A percentile compares a stretch with the other conserved stretches of the same genome.
Evolutionary conservation across 2,113 vertebrate species (phyloP).

Genomic region (Ascaphus truei): DNA sequence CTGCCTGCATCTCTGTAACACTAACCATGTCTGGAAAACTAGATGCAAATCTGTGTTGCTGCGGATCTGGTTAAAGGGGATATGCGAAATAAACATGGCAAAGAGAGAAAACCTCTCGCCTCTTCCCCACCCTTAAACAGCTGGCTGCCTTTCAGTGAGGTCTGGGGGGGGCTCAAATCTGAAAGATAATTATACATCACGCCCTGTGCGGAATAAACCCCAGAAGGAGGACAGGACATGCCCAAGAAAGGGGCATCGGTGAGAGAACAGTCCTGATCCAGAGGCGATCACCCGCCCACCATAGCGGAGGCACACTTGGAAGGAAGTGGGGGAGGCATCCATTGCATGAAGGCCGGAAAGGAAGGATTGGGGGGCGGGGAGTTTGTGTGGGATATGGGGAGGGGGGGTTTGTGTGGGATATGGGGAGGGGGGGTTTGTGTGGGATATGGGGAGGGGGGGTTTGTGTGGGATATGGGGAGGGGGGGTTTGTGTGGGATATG

Average conservation of each 20-base stretch:
- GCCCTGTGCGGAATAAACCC: too few relatives aligned
- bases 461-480: not conserved
- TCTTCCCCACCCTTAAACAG: not conserved
- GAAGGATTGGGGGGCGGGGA: not conserved
- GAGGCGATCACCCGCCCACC: not conserved
- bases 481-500: not conserved
- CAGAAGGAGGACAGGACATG: too few relatives aligned
- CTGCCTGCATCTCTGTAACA: not conserved
- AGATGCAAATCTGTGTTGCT: not conserved
- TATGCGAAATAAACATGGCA: not conserved
- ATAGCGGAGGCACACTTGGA: not conserved
- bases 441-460: not conserved
- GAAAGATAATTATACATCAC: not conserved
- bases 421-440: not conserved
- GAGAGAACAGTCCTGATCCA: not conserved
- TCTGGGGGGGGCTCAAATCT: not conserved
- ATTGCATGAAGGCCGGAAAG: not conserved
- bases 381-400: not conserved
- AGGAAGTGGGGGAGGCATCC: not conserved
- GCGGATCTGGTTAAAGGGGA: not conserved
- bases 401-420: not conserved
- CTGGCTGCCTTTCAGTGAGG: slow-evolving; percentile 3
- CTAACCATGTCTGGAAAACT: not conserved
- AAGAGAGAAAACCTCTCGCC: not conserved
- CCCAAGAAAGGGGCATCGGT: not conserved